phyloP scores from a whole-genome alignment of 2,797 vertebrate genomes.

The Platyrinchus mystaceus region DNA sequence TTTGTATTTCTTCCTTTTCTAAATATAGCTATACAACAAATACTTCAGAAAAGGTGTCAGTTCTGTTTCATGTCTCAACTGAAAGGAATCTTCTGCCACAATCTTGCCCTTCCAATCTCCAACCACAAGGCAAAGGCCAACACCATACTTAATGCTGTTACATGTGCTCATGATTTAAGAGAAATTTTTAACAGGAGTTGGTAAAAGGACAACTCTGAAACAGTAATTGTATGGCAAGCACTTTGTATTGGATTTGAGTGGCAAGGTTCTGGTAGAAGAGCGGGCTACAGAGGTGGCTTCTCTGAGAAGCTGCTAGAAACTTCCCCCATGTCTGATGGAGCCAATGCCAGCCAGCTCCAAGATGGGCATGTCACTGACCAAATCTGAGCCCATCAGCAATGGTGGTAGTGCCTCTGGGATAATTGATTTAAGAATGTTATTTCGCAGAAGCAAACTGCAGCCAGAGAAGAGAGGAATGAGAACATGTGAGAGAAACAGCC shows the following conservation, averaged over 20 bases:
- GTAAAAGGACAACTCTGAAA: background rate
- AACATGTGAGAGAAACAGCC: background rate
- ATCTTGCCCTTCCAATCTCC: background rate
- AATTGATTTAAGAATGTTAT: background rate
- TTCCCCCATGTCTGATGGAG: background rate
- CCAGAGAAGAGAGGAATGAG: background rate
- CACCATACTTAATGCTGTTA: background rate
- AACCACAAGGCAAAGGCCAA: background rate
- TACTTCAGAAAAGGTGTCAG: background rate
- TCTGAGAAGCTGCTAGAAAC: background rate
- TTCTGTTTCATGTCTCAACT: background rate
- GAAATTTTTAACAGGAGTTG: background rate
- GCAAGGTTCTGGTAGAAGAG: background rate
- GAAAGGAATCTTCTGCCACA: background rate
- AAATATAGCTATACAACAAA: background rate
- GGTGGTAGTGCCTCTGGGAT: background rate
- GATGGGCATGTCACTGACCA: background rate
- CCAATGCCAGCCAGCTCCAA: background rate
- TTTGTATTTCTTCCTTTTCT: background rate
- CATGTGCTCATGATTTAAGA: background rate
- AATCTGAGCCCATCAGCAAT: background rate
- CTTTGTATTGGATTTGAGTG: fast-evolving
- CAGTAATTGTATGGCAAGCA: background rate
- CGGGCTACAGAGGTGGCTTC: background rate
- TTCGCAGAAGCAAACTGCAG: background rate